phyloP scores from a whole-genome alignment of 2,797 vertebrate genomes.

The Danio kyathit region DNA sequence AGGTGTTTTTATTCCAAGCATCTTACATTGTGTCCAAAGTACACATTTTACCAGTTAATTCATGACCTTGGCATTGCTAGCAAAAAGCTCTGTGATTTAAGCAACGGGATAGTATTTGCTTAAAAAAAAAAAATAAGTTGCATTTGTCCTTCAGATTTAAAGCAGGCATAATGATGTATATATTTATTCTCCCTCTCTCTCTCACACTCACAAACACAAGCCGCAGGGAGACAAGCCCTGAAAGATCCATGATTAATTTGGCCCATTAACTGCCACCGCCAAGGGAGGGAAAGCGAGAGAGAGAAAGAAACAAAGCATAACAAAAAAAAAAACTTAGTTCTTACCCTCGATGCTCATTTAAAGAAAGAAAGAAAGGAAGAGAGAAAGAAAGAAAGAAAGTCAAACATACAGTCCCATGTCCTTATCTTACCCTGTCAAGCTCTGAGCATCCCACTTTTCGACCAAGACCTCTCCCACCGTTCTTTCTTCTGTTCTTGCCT shows the following conservation, averaged over 20 bases:
- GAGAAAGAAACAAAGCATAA: slow-evolving; percentile 12
- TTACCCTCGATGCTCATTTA: slow-evolving; percentile 35
- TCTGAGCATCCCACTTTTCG: slow-evolving; percentile 34
- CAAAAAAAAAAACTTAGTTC: neutral
- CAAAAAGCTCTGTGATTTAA: too few species aligned
- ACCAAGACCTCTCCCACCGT: slow-evolving; percentile 11
- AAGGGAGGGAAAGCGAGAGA: slow-evolving; percentile 31
- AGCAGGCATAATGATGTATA: neutral
- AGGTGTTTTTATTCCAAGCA: too few species aligned
- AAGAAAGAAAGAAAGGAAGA: neutral
- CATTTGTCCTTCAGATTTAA: neutral
- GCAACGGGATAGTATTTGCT: neutral
- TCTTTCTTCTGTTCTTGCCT: slow-evolving; percentile 24
- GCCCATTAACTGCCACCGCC: slow-evolving; percentile 65
- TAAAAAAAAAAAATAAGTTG: neutral
- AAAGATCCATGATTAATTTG: slow-evolving; percentile 63
- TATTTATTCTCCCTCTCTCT: neutral
- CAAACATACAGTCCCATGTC: slow-evolving; percentile 16
- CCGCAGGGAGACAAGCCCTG: slow-evolving; percentile 38
- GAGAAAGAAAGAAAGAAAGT: slow-evolving; percentile 7
- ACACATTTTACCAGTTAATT: too few species aligned
- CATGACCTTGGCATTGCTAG: neutral
- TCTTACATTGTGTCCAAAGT: too few species aligned
- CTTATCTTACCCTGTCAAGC: slow-evolving; percentile 53
- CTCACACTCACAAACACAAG: slow-evolving; percentile 1